Percentiles rank a stretch among this genome's conserved stretches.
Conservation (phyloP, 2,113 vertebrate genomes). For the Corydoras sp. region DNA sequence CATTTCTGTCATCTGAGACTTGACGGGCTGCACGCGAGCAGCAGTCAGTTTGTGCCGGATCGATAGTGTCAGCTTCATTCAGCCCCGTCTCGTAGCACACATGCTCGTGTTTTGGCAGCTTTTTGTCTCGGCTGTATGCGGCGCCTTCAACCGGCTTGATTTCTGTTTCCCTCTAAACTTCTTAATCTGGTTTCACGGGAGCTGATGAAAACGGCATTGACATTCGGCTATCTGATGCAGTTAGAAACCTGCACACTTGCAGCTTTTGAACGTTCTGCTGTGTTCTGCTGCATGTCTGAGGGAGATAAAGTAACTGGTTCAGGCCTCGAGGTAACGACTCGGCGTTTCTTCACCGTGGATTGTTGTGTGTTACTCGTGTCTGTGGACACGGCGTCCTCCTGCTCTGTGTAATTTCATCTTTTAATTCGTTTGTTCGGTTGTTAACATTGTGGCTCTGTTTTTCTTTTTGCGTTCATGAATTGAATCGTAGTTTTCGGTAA, state of each 20-base stretch:
- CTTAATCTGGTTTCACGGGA: conserved; percentile 1
- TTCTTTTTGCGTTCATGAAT: too few relatives aligned
- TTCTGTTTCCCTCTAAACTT: neutral
- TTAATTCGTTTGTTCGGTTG: too few relatives aligned
- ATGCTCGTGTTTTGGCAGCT: too few relatives aligned
- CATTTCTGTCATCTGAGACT: neutral
- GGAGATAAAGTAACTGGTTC: neutral
- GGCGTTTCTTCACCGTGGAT: too few relatives aligned
- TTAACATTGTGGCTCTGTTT: too few relatives aligned
- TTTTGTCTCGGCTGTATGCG: neutral
- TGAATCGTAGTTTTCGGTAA: too few relatives aligned
- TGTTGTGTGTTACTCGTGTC: too few relatives aligned
- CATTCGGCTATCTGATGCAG: neutral
- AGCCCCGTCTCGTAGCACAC: neutral
- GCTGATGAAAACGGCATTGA: neutral
- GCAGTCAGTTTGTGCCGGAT: neutral
- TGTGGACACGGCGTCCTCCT: neutral
- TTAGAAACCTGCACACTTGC: neutral
- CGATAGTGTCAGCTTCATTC: conserved; percentile 13
- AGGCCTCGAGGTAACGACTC: neutral
- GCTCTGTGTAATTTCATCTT: too few relatives aligned
- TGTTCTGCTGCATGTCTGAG: neutral
- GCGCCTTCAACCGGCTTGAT: neutral
- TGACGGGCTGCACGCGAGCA: neutral
- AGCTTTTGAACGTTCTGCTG: neutral